Evolutionary conservation across 2,797 vertebrate genomes (phyloP), one percentile per base, ranked within the genome.

Genomic region (Centroberyx gerrardi): DNA sequence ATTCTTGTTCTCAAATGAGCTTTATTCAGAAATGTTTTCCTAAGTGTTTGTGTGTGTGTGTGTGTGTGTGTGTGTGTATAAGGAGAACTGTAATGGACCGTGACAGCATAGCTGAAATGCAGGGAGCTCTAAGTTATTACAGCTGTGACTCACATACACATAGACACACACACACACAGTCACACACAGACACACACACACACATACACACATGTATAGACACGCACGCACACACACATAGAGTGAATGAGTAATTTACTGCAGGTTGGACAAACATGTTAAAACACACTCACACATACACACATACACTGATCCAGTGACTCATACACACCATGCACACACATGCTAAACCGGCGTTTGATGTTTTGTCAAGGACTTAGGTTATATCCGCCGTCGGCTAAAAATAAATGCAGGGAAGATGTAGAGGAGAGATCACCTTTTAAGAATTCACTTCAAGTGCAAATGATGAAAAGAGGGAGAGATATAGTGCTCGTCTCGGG

Each of bases 191-290:
- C 29, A 29, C 53, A 60, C n/a, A 6, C 67, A 63, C 72, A 76
- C 36, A 58, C 55, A 83, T 63, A 78, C 49, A 72, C 86, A 85
- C 84, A 86, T 46, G 61, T 77, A 83, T 63, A 74, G 72, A 87
- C 79, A 82, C 29, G 78, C 60, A 60, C 38, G 48, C 81, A 77
- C 68, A 68, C 81, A 73, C 62, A 65, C 82, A 81, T 63, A 65
- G 36, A 80, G 75, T 52, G 72, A 88, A 76, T 87, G 82, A 92
- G 36, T 93, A 71, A 89, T 86, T 89, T 83, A 82, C 72, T 86
- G 85, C 82, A 88, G 82, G 78, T 91, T 87, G 86, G 90, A 89
- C 88, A 84, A 87, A 91, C 89, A 87, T 92, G 92, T 91, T 90
- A 88, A 88, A 90, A 94, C 90, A 92, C 88, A 86, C 74, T 80